Conservation (phyloP, 2,113 vertebrate species). For the Glaucomys volans region DNA sequence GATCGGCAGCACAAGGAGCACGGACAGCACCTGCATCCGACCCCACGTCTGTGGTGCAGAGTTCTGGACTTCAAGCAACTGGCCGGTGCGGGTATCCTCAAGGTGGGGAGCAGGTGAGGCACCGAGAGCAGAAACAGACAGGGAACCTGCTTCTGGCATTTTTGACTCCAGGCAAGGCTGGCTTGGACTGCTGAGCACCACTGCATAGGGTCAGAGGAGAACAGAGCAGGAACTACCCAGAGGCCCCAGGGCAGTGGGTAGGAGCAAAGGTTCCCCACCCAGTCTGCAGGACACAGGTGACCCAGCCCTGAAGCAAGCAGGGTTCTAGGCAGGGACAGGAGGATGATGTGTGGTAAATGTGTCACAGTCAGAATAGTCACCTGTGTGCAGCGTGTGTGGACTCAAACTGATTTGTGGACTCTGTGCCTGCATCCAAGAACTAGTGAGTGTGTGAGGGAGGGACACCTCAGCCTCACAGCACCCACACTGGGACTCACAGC, state of each 20-base stretch:
- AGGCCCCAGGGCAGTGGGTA: fast-evolving
- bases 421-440: background rate
- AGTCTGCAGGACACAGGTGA: background rate
- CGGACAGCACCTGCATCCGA: background rate
- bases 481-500: background rate
- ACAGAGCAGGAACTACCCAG: background rate
- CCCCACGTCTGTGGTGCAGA: background rate
- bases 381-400: background rate
- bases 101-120: background rate
- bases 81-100: too few relatives aligned
- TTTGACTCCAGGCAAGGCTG: background rate
- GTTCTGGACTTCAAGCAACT: background rate
- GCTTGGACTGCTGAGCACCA: background rate
- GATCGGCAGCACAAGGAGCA: too few relatives aligned
- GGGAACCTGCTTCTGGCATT: too few relatives aligned
- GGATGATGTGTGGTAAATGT: background rate
- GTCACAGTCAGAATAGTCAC: background rate
- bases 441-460: too few relatives aligned
- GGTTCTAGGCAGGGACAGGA: background rate
- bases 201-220: background rate
- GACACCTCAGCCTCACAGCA: background rate
- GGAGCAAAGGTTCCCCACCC: background rate
- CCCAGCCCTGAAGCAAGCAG: background rate
- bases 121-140: background rate
- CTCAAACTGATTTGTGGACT: background rate